Evolutionary conservation across 1,140 invertebrate genomes (phyloP).

Genomic region (Diorhabda sublineata): DNA sequence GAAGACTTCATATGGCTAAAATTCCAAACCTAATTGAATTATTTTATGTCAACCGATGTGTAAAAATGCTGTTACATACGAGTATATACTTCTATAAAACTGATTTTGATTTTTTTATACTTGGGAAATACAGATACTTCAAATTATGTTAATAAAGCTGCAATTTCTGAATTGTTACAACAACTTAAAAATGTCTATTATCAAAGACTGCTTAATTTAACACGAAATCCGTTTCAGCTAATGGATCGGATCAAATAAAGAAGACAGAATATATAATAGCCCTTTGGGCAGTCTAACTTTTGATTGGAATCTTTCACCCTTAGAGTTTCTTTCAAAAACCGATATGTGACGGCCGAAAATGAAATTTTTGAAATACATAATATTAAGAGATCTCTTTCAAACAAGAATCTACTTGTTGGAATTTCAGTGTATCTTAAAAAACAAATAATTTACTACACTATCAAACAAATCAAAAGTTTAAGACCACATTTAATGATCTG

Average conservation of each 20-base stretch:
- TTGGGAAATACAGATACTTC: too few species aligned
- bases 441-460: not conserved
- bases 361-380: not conserved
- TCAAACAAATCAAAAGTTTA: not conserved
- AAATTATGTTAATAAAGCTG: too few species aligned
- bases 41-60: too few species aligned
- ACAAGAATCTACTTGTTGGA: not conserved
- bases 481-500: not conserved
- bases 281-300: not conserved
- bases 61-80: too few species aligned
- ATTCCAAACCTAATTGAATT: too few species aligned
- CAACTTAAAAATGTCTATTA: not conserved
- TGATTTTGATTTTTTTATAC: too few species aligned
- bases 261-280: slow-evolving; percentile 1
- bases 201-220: not conserved
- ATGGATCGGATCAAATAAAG: not conserved
- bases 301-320: slow-evolving; percentile 1
- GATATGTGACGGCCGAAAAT: not conserved
- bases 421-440: not conserved
- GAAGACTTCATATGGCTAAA: too few species aligned
- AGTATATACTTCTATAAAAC: too few species aligned
- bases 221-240: not conserved
- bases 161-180: too few species aligned
- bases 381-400: not conserved
- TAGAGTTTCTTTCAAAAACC: not conserved